These are phyloP conservation scores for Pectinophora gossypiella DNA, from an alignment of 1,140 invertebrate genomes.

Conservation along the genomic window DNA sequence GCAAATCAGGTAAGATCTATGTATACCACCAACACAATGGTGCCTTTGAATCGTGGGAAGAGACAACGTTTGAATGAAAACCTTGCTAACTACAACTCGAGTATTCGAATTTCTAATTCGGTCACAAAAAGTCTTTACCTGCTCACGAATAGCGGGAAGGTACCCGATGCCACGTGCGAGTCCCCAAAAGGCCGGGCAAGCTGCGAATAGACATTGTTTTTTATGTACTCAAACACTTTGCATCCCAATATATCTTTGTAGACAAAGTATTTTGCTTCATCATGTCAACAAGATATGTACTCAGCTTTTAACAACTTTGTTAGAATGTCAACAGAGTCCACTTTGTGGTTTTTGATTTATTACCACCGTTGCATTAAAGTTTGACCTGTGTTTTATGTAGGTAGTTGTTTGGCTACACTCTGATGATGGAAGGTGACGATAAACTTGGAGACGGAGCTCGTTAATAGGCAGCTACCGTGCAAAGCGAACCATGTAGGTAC, in stretches of 20 bases:
- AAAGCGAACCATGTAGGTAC: too few relatives aligned
- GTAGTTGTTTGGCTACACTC: too few relatives aligned
- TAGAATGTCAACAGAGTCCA: not conserved
- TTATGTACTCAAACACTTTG: slow-evolving; percentile 14
- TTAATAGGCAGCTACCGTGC: too few relatives aligned
- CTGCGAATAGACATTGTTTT: slow-evolving; percentile 12
- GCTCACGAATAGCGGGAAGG: slow-evolving; percentile 60
- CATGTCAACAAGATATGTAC: slow-evolving; percentile 6
- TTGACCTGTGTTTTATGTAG: too few relatives aligned
- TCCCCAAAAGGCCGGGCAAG: too few relatives aligned
- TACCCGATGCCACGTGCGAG: slow-evolving; percentile 65
- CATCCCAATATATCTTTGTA: not conserved
- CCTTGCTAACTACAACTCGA: slow-evolving; percentile 37
- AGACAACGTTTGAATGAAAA: slow-evolving; percentile 27
- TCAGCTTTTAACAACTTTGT: not conserved
- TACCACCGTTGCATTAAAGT: not conserved
- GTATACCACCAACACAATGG: too few relatives aligned
- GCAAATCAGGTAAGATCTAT: too few relatives aligned
- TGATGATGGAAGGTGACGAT: too few relatives aligned
- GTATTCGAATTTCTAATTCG: slow-evolving; percentile 52
- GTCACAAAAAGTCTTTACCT: slow-evolving; percentile 65
- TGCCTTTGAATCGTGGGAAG: too few relatives aligned
- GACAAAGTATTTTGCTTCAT: slow-evolving; percentile 13
- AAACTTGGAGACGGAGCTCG: too few relatives aligned
- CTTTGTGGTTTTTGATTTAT: not conserved